Base-by-base conservation (phyloP, 2,888 invertebrate genomes). In the Mimachlamys varia region DNA sequence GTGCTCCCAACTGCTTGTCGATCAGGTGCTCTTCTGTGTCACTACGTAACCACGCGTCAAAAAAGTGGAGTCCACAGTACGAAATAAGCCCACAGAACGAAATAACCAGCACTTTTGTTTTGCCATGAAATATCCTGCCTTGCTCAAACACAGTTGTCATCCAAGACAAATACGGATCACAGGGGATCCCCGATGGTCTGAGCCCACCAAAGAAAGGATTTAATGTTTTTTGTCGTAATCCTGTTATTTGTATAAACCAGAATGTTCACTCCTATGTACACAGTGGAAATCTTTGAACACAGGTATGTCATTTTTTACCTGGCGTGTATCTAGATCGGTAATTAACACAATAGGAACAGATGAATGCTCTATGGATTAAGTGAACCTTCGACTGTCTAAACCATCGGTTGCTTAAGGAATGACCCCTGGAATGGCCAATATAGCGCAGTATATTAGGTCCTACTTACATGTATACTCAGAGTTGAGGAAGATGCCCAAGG, bases 221-320 rank as follows among this genome's bases (percentile, higher is more conserved):
- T 76, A 76, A 33, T 76, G 76, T 76, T 76, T 76, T 76, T 76
- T 76, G 76, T 76, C 27, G 76, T 76, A 76, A 76, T 76, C 76
- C 76, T 33, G 76, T 76, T 76, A 76, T 76, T 76, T 76, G 76
- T 76, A 76, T 76, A 76, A 76, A 76, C 76, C 76, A 13, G 22
- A 27, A 22, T 10, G 76, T 27, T 76, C 76, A 76, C 76, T 76
- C 7, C 33, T 76, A 76, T 27, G 76, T 76, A 76, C 76, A 76
- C 76, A 76, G 76, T 22, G 76, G 27, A 76, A 76, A 76, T 76
- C 76, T 76, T 76, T 76, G 76, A 76, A 76, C 22, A 76, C 76
- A 76, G 76, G 76, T 27, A 76, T 76, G 76, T 76, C 33, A 10
- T 76, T 76, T 53, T 76, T 76, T 76, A 76, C 76, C 76, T 33